Percentiles rank a stretch among this genome's conserved stretches.
Conservation (phyloP, 2,113 vertebrate genomes). For the Australoheros scitulus region DNA sequence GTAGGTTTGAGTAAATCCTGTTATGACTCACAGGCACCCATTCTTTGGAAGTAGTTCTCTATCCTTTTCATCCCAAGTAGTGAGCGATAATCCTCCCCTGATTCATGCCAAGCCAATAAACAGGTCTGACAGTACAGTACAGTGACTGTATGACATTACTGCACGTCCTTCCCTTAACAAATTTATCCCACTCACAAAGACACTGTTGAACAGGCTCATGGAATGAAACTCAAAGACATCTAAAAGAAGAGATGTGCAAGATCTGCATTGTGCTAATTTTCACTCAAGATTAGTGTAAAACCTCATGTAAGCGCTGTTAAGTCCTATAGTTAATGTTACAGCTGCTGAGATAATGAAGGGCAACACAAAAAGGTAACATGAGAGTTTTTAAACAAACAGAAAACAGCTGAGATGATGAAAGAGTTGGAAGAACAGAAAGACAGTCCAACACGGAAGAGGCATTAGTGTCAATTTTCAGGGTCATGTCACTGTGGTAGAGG, state of each 20-base stretch:
- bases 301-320: neutral
- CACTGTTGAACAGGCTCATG: neutral
- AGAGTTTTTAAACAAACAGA: constrained; percentile 23
- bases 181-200: neutral
- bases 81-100: neutral
- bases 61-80: neutral
- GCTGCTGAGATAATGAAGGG: neutral
- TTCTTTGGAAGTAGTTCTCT: neutral
- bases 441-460: constrained; percentile 25
- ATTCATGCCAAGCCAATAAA: neutral
- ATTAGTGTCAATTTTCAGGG: constrained; percentile 67
- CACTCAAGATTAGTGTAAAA: constrained; percentile 9
- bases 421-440: neutral
- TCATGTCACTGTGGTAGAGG: constrained; percentile 48
- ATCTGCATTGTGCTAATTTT: neutral
- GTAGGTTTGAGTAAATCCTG: neutral
- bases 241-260: neutral
- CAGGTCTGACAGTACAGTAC: neutral
- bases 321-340: neutral
- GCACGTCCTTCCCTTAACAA: neutral
- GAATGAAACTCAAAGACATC: neutral
- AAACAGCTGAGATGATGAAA: constrained; percentile 29
- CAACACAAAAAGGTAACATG: neutral
- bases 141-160: neutral
- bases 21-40: neutral